These are phyloP conservation scores for Phalanger gymnotis DNA, from an alignment of 2,797 vertebrate species.

Conservation along the genomic window DNA sequence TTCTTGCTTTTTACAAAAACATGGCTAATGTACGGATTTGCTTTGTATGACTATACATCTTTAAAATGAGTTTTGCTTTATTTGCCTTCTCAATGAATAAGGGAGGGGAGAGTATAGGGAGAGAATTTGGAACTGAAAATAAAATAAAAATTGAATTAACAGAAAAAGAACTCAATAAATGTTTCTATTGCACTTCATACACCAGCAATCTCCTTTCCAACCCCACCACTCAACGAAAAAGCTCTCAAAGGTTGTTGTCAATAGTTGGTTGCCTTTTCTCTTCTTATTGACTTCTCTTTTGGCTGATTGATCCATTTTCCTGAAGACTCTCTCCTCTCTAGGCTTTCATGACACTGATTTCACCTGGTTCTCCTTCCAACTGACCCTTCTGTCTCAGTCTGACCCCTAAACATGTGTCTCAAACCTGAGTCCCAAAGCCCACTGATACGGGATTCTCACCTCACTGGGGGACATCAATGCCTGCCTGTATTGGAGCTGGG, in stretches of 20 bases:
- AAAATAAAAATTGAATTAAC: background rate
- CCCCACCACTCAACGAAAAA: background rate
- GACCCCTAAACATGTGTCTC: background rate
- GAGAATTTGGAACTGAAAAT: background rate
- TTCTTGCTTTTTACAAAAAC: background rate
- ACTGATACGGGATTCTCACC: background rate
- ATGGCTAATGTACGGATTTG: background rate
- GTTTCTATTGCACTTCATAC: background rate
- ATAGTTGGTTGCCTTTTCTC: background rate
- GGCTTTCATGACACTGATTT: background rate
- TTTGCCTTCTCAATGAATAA: background rate
- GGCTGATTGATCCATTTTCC: background rate
- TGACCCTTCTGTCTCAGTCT: background rate
- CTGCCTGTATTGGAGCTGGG: background rate
- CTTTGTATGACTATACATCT: background rate
- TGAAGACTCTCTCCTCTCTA: background rate
- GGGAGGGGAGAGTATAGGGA: background rate
- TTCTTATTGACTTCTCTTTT: background rate
- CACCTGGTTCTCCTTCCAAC: background rate
- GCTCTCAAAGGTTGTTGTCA: background rate
- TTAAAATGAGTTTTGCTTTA: background rate
- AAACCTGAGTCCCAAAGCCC: background rate
- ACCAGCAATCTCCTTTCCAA: background rate
- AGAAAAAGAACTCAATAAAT: background rate
- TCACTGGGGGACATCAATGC: background rate